A percentile compares a stretch with the other conserved stretches of the same genome.
Evolutionary conservation across 2,113 vertebrate genomes (phyloP).

Genomic region (Ranitomeya variabilis): DNA sequence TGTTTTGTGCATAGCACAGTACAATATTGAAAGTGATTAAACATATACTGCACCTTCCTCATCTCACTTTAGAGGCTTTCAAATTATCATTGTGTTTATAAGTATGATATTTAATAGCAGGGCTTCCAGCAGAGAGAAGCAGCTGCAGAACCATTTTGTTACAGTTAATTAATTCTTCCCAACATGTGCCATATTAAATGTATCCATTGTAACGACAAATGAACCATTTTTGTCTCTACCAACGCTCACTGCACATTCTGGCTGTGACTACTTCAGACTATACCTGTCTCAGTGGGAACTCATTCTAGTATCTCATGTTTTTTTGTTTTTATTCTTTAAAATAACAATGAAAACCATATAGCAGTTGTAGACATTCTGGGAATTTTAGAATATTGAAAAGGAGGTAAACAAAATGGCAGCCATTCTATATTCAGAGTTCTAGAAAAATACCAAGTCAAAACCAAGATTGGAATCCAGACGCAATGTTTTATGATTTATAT

Average conservation of each 20-base stretch:
- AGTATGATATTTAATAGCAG: slow-evolving; percentile 66
- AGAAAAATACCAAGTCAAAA: too few relatives aligned
- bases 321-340: slow-evolving; percentile 58
- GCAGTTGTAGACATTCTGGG: slow-evolving; percentile 57
- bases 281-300: slow-evolving; percentile 65
- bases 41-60: slow-evolving; percentile 61
- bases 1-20: slow-evolving; percentile 48
- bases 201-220: slow-evolving; percentile 78
- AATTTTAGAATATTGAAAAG: not conserved
- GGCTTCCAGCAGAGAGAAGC: slow-evolving; percentile 74
- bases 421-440: too few relatives aligned
- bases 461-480: too few relatives aligned
- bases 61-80: slow-evolving; percentile 63
- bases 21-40: slow-evolving; percentile 64
- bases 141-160: slow-evolving; percentile 73
- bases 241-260: slow-evolving; percentile 63
- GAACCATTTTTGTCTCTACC: slow-evolving; percentile 66
- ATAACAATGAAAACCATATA: slow-evolving; percentile 68
- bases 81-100: slow-evolving; percentile 69
- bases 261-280: slow-evolving; percentile 68
- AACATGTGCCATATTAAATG: slow-evolving; percentile 73
- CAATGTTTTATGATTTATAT: too few relatives aligned
- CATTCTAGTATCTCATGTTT: slow-evolving; percentile 68
- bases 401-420: too few relatives aligned
- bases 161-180: slow-evolving; percentile 78